Evolutionary conservation across 2,113 vertebrate species (phyloP), one percentile per base, ranked within the genome.

Genomic region (Haemorhous mexicanus): DNA sequence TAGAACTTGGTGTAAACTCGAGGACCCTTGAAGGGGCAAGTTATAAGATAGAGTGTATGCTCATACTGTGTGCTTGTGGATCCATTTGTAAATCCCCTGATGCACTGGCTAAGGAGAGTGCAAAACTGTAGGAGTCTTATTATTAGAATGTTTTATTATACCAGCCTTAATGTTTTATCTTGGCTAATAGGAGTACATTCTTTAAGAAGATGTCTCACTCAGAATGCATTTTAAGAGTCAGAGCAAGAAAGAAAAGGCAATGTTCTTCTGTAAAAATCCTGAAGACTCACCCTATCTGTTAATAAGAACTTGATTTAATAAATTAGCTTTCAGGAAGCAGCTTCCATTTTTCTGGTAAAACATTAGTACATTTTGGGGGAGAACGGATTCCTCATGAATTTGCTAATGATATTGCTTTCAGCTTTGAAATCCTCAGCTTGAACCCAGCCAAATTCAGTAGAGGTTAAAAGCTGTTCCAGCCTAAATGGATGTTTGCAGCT

Each of bases 271-370:
- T 27, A 75, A 97, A 86, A 91, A 47, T 74, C 27, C 44, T 86
- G 79, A 94, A 90, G 64, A 37, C 49, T 90, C 32, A 49, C 23
- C 44, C 73, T 84, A 37, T 66, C 73, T 52, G 50, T 55, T 89
- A 91, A 80, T 92, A 84, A 79, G 49, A 81, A 92, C 68, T 66
- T 84, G 41, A 95, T 89, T 81, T 96, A 87, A 94, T 86, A 89
- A 81, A 87, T 89, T 43, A 90, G 66, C 73, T 96, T 94, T 93
- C 80, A 87, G 94, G 79, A 96, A 89, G 73, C 37, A 82, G 66
- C 33, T 90, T 89, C 80, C 80, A 90, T 81, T 89, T 90, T 96
- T 78, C 88, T 93, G 76, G 80, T 95, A 92, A 94, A 94, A 87
- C 73, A 82, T 83, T 39, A 87, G 73, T 64, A 72, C 56, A 44